These are phyloP conservation scores for Syrista parreyssii DNA, from an alignment of 2,888 invertebrate genomes.

Conservation along the genomic window DNA sequence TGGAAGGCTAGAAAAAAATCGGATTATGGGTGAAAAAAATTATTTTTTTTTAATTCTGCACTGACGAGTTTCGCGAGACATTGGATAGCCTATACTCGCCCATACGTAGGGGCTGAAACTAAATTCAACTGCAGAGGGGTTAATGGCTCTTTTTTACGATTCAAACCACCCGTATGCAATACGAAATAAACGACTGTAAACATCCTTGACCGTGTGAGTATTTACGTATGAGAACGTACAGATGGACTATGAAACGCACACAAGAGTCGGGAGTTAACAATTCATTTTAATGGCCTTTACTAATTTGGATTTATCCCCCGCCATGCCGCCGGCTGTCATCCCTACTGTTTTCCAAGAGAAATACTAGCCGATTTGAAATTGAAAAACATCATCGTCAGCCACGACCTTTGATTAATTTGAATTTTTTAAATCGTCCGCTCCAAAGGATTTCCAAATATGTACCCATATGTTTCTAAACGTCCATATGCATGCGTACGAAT, in stretches of 20 bases:
- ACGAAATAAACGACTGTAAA: constrained; percentile 36
- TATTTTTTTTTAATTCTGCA: neutral
- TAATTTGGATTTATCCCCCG: constrained; percentile 41
- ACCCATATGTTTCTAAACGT: neutral
- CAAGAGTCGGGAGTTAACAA: constrained; percentile 37
- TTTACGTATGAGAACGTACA: constrained; percentile 4
- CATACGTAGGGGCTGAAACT: constrained; percentile 27
- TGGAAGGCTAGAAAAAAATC: neutral
- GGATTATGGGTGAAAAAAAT: neutral
- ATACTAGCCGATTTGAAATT: neutral
- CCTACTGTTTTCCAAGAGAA: neutral
- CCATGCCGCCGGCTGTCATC: constrained; percentile 14
- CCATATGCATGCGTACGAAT: neutral
- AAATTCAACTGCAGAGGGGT: constrained; percentile 40
- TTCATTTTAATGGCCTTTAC: constrained; percentile 45
- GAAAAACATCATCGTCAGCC: neutral
- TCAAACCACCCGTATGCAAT: constrained; percentile 32
- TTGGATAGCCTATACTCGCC: neutral
- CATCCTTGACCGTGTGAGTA: constrained; percentile 15
- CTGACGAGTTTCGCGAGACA: neutral
- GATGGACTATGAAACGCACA: constrained; percentile 10
- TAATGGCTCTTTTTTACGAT: constrained; percentile 21
- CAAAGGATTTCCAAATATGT: neutral
- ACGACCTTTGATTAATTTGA: neutral
- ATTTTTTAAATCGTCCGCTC: neutral